phyloP scores from a whole-genome alignment of 2,113 vertebrate genomes.

The Apodemus sylvaticus region DNA sequence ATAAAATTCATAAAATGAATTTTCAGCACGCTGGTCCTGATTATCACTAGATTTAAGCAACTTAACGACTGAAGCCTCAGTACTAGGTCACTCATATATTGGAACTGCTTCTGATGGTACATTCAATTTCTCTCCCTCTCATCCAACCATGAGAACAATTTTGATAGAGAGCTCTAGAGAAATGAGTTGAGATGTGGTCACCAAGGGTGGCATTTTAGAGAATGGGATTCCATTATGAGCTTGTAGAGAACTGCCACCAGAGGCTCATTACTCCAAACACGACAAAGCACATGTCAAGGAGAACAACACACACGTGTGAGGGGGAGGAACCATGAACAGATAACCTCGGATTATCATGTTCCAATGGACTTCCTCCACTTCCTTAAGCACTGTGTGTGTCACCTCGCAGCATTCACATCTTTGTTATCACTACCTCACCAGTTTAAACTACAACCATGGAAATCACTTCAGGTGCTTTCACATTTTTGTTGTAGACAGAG shows the following conservation, averaged over 20 bases:
- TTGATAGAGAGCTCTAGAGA: background rate
- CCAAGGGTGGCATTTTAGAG: background rate
- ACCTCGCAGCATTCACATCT: background rate
- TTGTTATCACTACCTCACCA: background rate
- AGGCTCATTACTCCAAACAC: background rate
- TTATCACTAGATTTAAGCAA: background rate
- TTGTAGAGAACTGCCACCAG: background rate
- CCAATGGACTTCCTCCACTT: background rate
- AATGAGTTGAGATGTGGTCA: background rate
- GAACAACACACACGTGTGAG: background rate
- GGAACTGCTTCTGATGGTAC: background rate
- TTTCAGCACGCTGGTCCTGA: background rate
- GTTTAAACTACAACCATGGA: background rate
- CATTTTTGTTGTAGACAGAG: background rate
- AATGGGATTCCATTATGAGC: background rate
- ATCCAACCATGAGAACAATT: background rate
- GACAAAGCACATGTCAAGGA: background rate
- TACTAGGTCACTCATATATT: too few relatives aligned
- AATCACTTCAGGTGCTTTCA: background rate
- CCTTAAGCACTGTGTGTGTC: background rate
- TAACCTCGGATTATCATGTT: rapidly evolving
- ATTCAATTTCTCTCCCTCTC: too few relatives aligned
- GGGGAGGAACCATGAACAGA: background rate
- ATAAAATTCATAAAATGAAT: background rate
- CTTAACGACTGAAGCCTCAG: background rate